Percentiles rank a stretch among this genome's conserved stretches.
Evolutionary conservation across 2,113 vertebrate genomes (phyloP).

Genomic region (Baryphthengus martii): DNA sequence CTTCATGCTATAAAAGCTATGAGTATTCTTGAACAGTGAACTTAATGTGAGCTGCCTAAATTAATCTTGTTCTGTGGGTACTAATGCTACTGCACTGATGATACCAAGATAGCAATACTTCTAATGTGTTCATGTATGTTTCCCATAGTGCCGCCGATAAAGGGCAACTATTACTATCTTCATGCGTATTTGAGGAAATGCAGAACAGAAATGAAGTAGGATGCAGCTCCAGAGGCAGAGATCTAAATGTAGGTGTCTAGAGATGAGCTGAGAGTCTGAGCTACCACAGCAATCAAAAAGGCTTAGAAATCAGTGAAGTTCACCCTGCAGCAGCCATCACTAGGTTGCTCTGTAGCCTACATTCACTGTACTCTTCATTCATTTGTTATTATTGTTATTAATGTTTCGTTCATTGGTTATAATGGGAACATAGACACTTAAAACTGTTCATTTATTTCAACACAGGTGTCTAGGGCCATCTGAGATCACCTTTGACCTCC

Average conservation of each 20-base stretch:
- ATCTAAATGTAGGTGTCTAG: not conserved
- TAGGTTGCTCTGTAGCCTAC: not conserved
- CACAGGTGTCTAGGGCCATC: not conserved
- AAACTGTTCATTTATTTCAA: not conserved
- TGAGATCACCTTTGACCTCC: not conserved
- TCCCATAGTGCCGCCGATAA: not conserved
- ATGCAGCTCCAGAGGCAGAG: not conserved
- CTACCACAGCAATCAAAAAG: not conserved
- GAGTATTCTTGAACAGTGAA: not conserved
- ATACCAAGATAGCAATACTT: not conserved
- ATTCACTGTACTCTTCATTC: not conserved
- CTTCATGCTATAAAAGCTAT: not conserved
- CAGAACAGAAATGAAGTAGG: not conserved
- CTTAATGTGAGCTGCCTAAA: not conserved
- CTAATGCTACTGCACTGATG: not conserved
- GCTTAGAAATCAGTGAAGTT: not conserved
- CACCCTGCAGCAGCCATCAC: not conserved
- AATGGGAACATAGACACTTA: not conserved
- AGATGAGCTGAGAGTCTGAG: not conserved
- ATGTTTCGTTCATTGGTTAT: not conserved
- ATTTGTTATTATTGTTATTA: not conserved
- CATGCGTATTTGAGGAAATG: not conserved
- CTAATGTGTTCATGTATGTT: not conserved
- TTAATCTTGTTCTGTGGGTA: not conserved
- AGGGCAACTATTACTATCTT: not conserved